Evolutionary conservation across 2,113 vertebrate species (phyloP).

Genomic region (Gallinago paraguaiae): DNA sequence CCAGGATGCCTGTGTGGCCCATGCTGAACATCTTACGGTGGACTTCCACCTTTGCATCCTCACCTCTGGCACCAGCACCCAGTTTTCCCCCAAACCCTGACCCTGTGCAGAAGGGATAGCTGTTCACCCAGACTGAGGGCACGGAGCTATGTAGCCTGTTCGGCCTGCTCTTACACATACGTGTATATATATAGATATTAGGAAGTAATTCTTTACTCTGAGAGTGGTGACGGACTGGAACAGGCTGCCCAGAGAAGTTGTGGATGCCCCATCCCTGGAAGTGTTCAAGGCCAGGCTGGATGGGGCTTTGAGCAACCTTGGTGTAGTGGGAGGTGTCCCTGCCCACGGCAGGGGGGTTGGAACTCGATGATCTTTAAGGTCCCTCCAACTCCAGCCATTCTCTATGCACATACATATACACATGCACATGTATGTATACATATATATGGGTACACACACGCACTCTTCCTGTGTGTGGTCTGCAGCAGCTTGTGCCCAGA

Average conservation of each 20-base stretch:
- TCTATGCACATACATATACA: rapidly evolving
- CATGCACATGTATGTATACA: rapidly evolving
- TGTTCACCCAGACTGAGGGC: background rate
- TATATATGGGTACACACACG: rapidly evolving
- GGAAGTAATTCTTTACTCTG: background rate
- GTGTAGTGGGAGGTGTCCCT: too few species aligned
- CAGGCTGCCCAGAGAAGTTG: background rate
- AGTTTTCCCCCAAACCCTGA: background rate
- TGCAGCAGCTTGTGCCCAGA: background rate
- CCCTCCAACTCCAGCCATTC: background rate
- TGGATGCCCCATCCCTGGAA: too few species aligned
- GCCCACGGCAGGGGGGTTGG: too few species aligned
- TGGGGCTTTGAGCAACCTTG: too few species aligned
- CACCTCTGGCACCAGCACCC: background rate
- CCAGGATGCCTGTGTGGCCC: rapidly evolving
- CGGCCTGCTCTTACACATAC: background rate
- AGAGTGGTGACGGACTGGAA: background rate
- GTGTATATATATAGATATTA: background rate
- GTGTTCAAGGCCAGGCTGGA: too few species aligned
- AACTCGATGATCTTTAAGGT: background rate
- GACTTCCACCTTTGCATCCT: background rate
- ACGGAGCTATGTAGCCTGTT: rapidly evolving
- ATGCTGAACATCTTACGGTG: background rate
- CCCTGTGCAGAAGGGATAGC: background rate
- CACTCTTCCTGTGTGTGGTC: too few species aligned